Evolutionary conservation across 2,888 invertebrate species (phyloP).

Genomic region (Bombylius major): DNA sequence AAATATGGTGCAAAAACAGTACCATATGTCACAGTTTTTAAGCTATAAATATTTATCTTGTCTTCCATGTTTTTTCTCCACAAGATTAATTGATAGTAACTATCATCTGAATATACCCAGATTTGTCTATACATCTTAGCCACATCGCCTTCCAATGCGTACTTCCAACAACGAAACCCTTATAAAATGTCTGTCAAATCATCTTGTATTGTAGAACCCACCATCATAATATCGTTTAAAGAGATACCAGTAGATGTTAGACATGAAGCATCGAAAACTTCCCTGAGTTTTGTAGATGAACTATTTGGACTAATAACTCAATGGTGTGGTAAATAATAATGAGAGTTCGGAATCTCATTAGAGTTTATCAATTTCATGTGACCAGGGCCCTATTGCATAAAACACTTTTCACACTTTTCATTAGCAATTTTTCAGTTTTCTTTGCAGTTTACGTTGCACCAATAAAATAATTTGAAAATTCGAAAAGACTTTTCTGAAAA

Average conservation of each 20-base stretch:
- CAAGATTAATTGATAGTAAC: constrained; percentile 22
- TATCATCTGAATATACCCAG: constrained; percentile 15
- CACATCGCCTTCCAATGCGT: constrained; percentile 15
- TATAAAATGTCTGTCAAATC: constrained; percentile 19
- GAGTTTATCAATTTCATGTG: constrained; percentile 2
- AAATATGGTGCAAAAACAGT: too few species aligned
- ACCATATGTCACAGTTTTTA: too few species aligned
- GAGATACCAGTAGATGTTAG: constrained; percentile 13
- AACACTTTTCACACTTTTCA: too few species aligned
- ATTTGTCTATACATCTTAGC: constrained; percentile 22
- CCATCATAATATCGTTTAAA: constrained; percentile 9
- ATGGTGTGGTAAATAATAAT: constrained; percentile 10
- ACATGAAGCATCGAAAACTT: constrained; percentile 15
- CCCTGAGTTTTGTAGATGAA: constrained; percentile 7
- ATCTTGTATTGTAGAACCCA: constrained; percentile 13
- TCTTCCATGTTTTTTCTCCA: constrained; percentile 18
- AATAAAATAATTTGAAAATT: too few species aligned
- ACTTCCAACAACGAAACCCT: constrained; percentile 19
- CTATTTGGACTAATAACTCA: constrained; percentile 7
- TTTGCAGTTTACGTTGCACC: too few species aligned
- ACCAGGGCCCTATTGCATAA: too few species aligned
- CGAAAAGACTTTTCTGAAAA: too few species aligned
- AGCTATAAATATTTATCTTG: too few species aligned
- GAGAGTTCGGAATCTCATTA: background rate
- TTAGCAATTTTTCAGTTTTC: too few species aligned